Evolutionary conservation across 2,797 vertebrate species (phyloP).

Genomic region (Buphagus erythrorhynchus): DNA sequence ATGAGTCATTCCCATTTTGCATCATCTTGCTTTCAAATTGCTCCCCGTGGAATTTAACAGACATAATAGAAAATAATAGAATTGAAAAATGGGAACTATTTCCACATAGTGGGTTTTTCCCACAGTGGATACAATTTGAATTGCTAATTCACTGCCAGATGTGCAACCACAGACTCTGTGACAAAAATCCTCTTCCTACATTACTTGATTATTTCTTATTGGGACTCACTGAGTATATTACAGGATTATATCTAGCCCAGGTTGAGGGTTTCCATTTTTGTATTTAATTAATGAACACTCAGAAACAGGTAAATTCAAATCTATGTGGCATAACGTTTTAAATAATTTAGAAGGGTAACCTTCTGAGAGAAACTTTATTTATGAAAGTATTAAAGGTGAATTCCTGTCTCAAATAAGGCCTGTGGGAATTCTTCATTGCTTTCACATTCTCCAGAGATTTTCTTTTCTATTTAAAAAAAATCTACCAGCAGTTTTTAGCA

Average conservation of each 20-base stretch:
- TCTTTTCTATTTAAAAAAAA: neutral
- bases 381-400: neutral
- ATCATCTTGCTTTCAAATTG: constrained; percentile 15
- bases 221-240: neutral
- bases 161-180: neutral
- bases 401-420: neutral
- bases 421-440: neutral
- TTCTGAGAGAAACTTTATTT: neutral
- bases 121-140: constrained; percentile 1
- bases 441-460: neutral
- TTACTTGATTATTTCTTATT: neutral
- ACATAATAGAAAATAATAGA: constrained; percentile 36
- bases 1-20: neutral
- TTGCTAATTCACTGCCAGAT: constrained; percentile 17
- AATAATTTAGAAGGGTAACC: neutral
- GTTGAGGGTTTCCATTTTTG: neutral
- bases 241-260: neutral
- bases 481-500: neutral
- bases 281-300: neutral
- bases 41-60: constrained; percentile 22
- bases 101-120: neutral
- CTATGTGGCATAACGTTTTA: neutral
- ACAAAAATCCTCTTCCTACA: neutral
- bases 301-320: neutral
- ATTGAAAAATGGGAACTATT: neutral